Conservation (phyloP, 2,888 invertebrate genomes). For the Cephus pygmeus region DNA sequence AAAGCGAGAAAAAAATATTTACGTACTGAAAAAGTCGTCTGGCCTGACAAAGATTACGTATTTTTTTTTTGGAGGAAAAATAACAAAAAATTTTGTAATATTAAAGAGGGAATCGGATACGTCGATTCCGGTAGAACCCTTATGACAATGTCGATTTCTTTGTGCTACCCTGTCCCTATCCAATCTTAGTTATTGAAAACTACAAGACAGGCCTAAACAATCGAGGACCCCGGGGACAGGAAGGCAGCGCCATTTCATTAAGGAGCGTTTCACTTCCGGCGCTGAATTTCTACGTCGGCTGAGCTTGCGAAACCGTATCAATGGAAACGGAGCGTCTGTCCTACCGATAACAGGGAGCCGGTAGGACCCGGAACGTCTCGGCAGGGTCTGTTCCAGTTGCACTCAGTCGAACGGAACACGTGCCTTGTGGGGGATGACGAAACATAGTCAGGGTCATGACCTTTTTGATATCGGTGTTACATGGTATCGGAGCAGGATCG, state of each 20-base stretch:
- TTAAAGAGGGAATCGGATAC: not conserved
- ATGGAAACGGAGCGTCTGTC: not conserved
- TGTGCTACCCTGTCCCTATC: constrained; percentile 35
- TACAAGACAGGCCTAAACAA: constrained; percentile 49
- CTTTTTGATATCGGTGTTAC: not conserved
- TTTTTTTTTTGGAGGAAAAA: not conserved
- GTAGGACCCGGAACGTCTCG: not conserved
- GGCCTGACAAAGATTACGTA: not conserved
- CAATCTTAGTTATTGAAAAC: constrained; percentile 55
- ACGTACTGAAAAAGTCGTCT: not conserved
- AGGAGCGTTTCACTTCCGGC: constrained; percentile 26
- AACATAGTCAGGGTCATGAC: not conserved
- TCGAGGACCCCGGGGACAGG: constrained; percentile 39
- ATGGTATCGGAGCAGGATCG: not conserved
- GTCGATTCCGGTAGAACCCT: not conserved
- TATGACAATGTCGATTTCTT: constrained; percentile 37
- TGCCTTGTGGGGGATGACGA: not conserved
- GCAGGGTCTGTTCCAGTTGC: not conserved
- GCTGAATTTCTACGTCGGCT: not conserved
- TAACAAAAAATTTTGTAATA: not conserved
- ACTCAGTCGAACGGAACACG: not conserved
- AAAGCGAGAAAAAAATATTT: not conserved
- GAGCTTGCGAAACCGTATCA: not conserved
- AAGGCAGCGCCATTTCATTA: constrained; percentile 53
- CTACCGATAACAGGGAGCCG: not conserved